Conservation (phyloP, 2,113 vertebrate genomes). For the Heptranchias perlo region DNA sequence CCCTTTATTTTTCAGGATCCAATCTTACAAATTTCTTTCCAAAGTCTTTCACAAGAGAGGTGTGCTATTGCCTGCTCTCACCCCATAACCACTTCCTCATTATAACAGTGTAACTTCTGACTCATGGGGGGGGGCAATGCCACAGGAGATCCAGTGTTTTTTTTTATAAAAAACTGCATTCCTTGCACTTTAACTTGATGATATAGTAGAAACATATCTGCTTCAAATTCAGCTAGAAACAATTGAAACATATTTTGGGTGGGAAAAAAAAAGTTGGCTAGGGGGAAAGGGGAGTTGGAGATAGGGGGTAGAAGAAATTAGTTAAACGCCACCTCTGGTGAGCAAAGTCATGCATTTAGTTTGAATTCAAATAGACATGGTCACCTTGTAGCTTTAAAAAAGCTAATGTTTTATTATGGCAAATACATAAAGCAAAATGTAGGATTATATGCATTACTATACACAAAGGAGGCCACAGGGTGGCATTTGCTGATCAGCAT, state of each 20-base stretch:
- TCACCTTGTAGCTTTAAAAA: background rate
- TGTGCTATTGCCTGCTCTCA: background rate
- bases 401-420: slow-evolving; percentile 18
- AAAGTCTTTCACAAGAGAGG: background rate
- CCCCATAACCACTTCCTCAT: background rate
- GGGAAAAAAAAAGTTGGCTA: too few relatives aligned
- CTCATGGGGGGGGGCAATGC: background rate
- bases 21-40: background rate
- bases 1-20: background rate
- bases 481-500: background rate
- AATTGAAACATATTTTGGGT: background rate
- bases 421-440: slow-evolving; percentile 17
- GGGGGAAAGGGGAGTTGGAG: background rate
- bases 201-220: background rate
- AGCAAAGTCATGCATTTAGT: background rate
- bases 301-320: background rate
- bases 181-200: background rate
- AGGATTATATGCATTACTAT: background rate
- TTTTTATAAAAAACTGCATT: background rate
- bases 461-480: background rate
- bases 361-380: background rate
- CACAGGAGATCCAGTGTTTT: background rate
- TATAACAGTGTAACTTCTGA: background rate
- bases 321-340: background rate
- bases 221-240: background rate